Conservation (phyloP, 2,797 vertebrate genomes). For the Myotis myotis region DNA sequence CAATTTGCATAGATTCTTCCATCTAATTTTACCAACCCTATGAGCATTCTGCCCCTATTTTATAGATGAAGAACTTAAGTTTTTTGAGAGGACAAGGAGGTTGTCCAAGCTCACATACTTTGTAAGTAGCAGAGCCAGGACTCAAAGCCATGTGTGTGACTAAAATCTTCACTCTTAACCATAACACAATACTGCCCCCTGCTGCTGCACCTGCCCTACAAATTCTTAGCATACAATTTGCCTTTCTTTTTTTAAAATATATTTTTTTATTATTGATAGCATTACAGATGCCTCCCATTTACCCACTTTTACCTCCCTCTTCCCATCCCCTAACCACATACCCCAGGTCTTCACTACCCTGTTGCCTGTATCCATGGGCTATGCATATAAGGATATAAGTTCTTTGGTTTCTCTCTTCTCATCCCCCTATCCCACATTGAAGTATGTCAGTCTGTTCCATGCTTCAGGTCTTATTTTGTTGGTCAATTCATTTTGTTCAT, state of each 20-base stretch:
- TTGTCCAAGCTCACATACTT: background rate
- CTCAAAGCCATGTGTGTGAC: background rate
- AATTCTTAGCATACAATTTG: background rate
- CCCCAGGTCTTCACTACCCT: too few relatives aligned
- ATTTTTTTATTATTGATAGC: background rate
- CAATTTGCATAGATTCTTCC: background rate
- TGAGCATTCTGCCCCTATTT: background rate
- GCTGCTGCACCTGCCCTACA: background rate
- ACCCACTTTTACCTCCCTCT: too few relatives aligned
- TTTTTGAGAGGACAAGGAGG: background rate
- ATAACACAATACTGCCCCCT: background rate
- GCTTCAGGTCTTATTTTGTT: too few relatives aligned
- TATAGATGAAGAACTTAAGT: slow-evolving; percentile 11
- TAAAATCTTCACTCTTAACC: background rate
- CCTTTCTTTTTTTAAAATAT: background rate
- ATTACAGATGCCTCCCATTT: too few relatives aligned
- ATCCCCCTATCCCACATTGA: too few relatives aligned
- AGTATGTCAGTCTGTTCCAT: too few relatives aligned
- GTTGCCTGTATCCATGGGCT: too few relatives aligned
- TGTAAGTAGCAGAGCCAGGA: background rate
- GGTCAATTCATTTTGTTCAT: too few relatives aligned
- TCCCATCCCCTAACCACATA: too few relatives aligned
- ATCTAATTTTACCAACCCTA: background rate
- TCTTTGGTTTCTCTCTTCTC: too few relatives aligned
- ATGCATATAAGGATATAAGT: too few relatives aligned